Base-by-base conservation (phyloP, 2,797 vertebrate genomes). In the Strix occidentalis region DNA sequence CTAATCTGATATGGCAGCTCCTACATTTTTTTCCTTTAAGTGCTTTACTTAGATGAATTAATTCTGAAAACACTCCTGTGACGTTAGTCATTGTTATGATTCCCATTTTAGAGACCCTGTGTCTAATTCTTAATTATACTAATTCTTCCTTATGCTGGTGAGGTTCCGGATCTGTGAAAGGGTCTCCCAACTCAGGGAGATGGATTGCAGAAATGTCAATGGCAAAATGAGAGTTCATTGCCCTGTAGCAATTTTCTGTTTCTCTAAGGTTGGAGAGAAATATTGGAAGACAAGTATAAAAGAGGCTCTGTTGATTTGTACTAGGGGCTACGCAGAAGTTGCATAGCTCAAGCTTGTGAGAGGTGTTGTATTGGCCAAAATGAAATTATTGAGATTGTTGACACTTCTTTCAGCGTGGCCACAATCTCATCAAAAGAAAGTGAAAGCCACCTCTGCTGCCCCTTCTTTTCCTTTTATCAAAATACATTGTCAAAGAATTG, bases 81-180 rank as follows among this genome's bases (percentile, higher is more conserved):
- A 91, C 16, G 76, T 96, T 96, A 93, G 71, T 96, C 87, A 90
- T 97, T 96, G 95, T 96, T 97, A 90, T 19, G 89, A 96, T 95
- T 97, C 96, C 91, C 95, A 95, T 97, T 97, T 95, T 95, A 94
- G 94, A 96, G 96, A 95, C 89, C 91, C 65, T 86, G 95, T 87
- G 94, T 94, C 95, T 96, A 76, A 94, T 96, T 96, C 90, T 97
- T 97, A 97, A 96, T 97, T 95, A 95, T 35, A 90, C 79, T 94
- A 90, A 97, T 91, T 95, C 82, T 96, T 92, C 90, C 76, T 72
- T 91, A 90, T 76, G 84, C 93, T 86, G 43, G 82, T 93, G 84
- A 93, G 72, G 58, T 97, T 92, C 65, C 0, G 2, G 41, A 66
- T 83, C 82, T 92, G 58, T 96, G 89, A 96, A 96, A 86, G 90